A percentile compares a stretch with the other conserved stretches of the same genome.
phyloP scores from a whole-genome alignment of 2,113 vertebrate genomes.

The Dascyllus trimaculatus region DNA sequence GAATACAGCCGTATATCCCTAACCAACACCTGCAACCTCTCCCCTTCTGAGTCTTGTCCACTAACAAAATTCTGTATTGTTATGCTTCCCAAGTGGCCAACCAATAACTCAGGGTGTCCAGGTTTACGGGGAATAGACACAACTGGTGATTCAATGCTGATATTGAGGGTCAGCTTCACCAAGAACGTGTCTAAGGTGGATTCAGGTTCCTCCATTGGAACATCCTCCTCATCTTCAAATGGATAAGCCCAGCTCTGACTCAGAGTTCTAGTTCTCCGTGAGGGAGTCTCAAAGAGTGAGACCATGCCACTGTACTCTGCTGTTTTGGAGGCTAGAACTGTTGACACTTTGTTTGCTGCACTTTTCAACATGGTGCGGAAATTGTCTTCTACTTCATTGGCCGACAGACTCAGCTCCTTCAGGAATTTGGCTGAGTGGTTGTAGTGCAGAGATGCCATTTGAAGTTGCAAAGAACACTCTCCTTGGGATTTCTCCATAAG shows the following conservation, averaged over 20 bases:
- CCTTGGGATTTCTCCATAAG: constrained; percentile 90
- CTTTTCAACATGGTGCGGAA: constrained; percentile 95
- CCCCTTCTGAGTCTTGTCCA: constrained; percentile 88
- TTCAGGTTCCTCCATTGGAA: constrained; percentile 69
- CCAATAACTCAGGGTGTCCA: constrained; percentile 93
- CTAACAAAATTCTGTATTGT: constrained; percentile 93
- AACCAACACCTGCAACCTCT: constrained; percentile 93
- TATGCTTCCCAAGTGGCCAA: constrained; percentile 96
- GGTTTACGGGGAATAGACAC: constrained; percentile 95
- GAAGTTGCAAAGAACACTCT: constrained; percentile 91
- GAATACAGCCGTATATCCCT: constrained; percentile 97
- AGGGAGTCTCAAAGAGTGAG: constrained; percentile 91
- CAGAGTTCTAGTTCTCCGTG: constrained; percentile 82
- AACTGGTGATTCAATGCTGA: constrained; percentile 95
- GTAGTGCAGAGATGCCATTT: constrained; percentile 97
- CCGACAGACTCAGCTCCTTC: constrained; percentile 93
- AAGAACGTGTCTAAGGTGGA: constrained; percentile 83
- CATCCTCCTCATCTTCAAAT: constrained; percentile 86
- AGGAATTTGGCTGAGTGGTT: constrained; percentile 97
- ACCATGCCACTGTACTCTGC: constrained; percentile 98
- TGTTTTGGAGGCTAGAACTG: constrained; percentile 94
- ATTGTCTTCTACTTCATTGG: constrained; percentile 96
- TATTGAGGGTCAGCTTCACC: constrained; percentile 93
- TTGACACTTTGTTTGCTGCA: constrained; percentile 95
- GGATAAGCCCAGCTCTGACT: constrained; percentile 80